Evolutionary conservation across 1,140 invertebrate genomes (phyloP).

Genomic region (Rhopalosiphum padi): DNA sequence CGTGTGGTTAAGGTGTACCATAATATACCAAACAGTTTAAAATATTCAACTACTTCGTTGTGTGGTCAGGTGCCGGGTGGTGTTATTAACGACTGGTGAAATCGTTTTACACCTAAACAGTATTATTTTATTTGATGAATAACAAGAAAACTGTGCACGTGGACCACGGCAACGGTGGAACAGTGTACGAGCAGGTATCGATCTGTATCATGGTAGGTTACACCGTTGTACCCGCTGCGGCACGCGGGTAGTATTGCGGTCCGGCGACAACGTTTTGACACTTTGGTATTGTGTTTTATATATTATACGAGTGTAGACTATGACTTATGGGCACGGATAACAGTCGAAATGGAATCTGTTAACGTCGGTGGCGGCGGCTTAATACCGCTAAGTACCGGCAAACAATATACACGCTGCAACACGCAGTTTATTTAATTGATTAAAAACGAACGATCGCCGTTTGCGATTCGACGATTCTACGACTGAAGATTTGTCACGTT

Average conservation of each 20-base stretch:
- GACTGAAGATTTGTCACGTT: constrained; percentile 4
- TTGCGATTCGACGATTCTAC: neutral
- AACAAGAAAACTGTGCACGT: too few relatives aligned
- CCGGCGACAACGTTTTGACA: neutral
- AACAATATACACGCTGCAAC: neutral
- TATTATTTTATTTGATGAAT: neutral
- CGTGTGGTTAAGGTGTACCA: neutral
- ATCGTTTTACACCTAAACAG: neutral
- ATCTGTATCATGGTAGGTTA: neutral
- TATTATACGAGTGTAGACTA: neutral
- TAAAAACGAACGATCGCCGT: neutral
- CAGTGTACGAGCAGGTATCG: neutral
- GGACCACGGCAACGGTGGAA: neutral
- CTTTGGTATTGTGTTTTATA: neutral
- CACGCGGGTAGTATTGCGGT: neutral
- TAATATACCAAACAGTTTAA: neutral
- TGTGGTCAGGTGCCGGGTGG: neutral
- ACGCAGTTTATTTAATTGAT: neutral
- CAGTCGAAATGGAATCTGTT: neutral
- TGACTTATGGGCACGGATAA: neutral
- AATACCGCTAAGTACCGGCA: constrained; percentile 1
- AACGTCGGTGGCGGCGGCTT: neutral
- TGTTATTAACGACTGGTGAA: neutral
- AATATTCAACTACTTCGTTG: neutral
- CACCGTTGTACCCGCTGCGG: neutral